Evolutionary conservation across 2,888 invertebrate species (phyloP).

Genomic region (Ganaspis brasiliensis): DNA sequence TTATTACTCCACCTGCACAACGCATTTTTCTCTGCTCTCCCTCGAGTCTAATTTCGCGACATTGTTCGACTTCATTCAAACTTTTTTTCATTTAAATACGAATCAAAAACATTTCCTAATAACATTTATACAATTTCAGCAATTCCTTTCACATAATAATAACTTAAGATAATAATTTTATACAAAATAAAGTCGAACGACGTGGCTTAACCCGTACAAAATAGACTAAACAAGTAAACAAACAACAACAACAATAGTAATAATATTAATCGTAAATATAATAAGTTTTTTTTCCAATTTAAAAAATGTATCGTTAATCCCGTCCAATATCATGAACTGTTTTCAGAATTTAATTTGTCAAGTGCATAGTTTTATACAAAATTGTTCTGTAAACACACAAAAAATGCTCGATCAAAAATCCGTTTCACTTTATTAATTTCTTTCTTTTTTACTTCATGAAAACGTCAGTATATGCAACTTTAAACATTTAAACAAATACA

Average conservation of each 20-base stretch:
- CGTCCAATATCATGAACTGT: constrained; percentile 45
- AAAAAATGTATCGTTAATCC: constrained; percentile 54
- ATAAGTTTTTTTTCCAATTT: constrained; percentile 46
- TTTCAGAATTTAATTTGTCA: constrained; percentile 41
- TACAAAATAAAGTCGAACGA: constrained; percentile 73
- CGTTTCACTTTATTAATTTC: background rate
- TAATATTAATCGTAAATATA: constrained; percentile 62
- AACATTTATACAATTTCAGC: constrained; percentile 2
- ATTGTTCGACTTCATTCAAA: constrained; percentile 73
- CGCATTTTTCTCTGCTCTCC: constrained; percentile 64
- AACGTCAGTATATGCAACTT: too few species aligned
- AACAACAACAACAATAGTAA: constrained; percentile 78
- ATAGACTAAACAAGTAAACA: constrained; percentile 77
- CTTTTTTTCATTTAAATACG: constrained; percentile 45
- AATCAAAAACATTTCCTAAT: constrained; percentile 14
- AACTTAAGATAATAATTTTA: constrained; percentile 9
- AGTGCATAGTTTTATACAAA: background rate
- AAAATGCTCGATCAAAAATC: too few species aligned
- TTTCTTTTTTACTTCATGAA: too few species aligned
- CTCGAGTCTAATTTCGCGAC: constrained; percentile 69
- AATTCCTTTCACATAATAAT: background rate
- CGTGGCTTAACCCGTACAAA: constrained; percentile 71
- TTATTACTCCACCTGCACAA: constrained; percentile 64
- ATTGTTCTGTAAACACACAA: background rate
- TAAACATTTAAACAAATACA: too few species aligned